Evolutionary conservation across 2,797 vertebrate species (phyloP).

Genomic region (Pantherophis vulpinus): DNA sequence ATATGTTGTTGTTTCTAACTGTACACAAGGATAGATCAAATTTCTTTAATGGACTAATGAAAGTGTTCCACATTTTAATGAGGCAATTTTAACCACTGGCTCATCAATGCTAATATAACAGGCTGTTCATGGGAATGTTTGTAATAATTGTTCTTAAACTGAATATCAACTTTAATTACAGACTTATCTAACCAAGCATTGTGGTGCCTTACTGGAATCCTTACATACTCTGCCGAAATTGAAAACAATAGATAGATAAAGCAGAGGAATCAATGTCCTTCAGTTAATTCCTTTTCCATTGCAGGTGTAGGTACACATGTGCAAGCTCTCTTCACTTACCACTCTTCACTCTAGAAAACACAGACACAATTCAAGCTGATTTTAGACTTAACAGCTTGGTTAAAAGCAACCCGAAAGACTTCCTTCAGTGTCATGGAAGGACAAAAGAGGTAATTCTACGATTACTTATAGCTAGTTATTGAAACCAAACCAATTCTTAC

Average conservation of each 20-base stretch:
- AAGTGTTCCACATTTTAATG: conserved; percentile 30
- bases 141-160: conserved; percentile 38
- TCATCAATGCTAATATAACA: conserved; percentile 22
- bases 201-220: conserved; percentile 5
- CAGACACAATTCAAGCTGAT: not conserved
- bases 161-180: conserved; percentile 52
- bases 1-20: conserved; percentile 51
- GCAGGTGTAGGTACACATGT: not conserved
- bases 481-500: not conserved
- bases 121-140: conserved; percentile 26
- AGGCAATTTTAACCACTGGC: conserved; percentile 44
- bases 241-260: conserved; percentile 4
- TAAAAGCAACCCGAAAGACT: not conserved
- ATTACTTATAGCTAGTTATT: not conserved
- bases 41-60: conserved; percentile 32
- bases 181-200: conserved; percentile 41
- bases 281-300: not conserved
- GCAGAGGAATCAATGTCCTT: not conserved
- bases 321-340: not conserved
- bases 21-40: conserved; percentile 31
- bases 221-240: not conserved
- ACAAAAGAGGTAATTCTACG: not conserved
- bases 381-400: not conserved
- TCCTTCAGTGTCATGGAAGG: not conserved
- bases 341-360: not conserved